phyloP scores from a whole-genome alignment of 2,797 vertebrate genomes.

The Phrynocephalus guinanensis region DNA sequence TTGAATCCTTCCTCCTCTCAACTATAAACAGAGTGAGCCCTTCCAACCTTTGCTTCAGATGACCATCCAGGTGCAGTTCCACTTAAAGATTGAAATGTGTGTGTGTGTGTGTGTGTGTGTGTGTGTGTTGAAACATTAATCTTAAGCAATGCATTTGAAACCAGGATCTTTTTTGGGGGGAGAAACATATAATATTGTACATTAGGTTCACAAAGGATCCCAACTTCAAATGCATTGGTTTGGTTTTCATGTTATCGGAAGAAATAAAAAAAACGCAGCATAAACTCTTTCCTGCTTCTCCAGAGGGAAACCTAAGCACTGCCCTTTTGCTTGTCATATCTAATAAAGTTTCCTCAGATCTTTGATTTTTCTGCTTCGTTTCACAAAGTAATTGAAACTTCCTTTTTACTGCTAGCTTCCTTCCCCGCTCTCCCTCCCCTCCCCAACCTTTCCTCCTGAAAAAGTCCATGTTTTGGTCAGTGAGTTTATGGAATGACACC shows the following conservation, averaged over 20 bases:
- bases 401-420: constrained; percentile 71
- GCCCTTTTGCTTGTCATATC: constrained; percentile 80
- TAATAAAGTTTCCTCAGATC: constrained; percentile 84
- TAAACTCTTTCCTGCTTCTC: neutral
- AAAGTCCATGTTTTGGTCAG: constrained; percentile 74
- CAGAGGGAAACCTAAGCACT: constrained; percentile 72
- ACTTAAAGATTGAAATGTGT: neutral
- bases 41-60: neutral
- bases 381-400: constrained; percentile 86
- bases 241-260: neutral
- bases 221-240: neutral
- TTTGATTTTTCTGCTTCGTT: constrained; percentile 83
- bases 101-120: too few relatives aligned
- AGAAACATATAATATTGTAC: neutral
- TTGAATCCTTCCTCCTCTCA: neutral
- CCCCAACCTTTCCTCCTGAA: too few relatives aligned
- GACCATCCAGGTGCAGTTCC: neutral
- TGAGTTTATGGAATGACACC: constrained; percentile 73
- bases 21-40: neutral
- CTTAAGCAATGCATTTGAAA: neutral
- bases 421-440: rapidly evolving
- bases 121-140: too few relatives aligned
- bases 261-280: neutral
- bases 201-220: neutral
- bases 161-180: too few relatives aligned